A percentile compares a stretch with the other conserved stretches of the same genome.
phyloP scores from a whole-genome alignment of 2,888 invertebrate species.

The Andrena hattorfiana region DNA sequence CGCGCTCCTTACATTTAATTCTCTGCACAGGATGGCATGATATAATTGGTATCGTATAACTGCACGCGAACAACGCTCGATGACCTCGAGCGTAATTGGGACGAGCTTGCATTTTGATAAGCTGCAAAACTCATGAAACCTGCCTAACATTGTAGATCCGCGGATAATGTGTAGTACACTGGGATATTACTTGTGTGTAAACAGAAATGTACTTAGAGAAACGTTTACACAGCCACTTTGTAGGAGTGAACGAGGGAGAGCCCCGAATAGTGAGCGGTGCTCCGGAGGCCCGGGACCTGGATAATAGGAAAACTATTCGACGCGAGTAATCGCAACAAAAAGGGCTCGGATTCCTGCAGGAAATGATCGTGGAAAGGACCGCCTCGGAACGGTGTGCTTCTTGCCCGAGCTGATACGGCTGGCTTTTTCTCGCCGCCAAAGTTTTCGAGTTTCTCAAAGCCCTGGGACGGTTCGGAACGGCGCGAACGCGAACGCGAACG shows the following conservation, averaged over 20 bases:
- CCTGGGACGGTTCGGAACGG: slow-evolving; percentile 57
- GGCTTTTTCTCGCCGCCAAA: slow-evolving; percentile 70
- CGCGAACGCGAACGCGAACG: slow-evolving; percentile 63
- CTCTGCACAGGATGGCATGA: background rate
- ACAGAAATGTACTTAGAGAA: background rate
- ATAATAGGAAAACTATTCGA: slow-evolving; percentile 71
- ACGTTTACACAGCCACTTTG: background rate
- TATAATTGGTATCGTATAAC: background rate
- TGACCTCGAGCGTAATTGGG: background rate
- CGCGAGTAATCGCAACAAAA: slow-evolving; percentile 67
- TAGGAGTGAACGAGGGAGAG: background rate
- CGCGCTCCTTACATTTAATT: background rate
- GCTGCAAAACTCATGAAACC: too few species aligned
- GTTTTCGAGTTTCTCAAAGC: slow-evolving; percentile 75
- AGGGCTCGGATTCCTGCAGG: slow-evolving; percentile 64
- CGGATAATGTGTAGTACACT: too few species aligned
- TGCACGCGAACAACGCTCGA: background rate
- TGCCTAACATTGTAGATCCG: too few species aligned
- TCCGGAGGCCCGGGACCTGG: slow-evolving; percentile 18
- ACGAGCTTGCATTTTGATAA: background rate
- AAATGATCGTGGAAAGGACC: slow-evolving; percentile 67
- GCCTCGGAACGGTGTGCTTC: slow-evolving; percentile 53
- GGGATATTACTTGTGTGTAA: too few species aligned
- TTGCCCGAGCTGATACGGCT: slow-evolving; percentile 65
- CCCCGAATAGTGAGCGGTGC: background rate